Percentiles rank a stretch among this genome's conserved stretches.
Evolutionary conservation across 2,797 vertebrate species (phyloP).

Genomic region (Parauchenoglanis ngamensis): DNA sequence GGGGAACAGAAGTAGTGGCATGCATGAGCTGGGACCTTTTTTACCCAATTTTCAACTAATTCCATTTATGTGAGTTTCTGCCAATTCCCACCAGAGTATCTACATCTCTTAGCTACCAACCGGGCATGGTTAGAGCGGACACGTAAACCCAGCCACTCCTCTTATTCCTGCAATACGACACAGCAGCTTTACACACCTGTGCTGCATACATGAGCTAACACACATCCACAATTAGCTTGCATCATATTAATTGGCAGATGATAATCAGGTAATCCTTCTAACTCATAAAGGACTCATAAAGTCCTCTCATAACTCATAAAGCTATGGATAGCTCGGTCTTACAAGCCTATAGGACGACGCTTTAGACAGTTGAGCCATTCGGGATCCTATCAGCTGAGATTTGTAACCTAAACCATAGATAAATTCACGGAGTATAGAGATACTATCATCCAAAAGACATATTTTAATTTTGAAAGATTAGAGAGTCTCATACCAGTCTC

Average conservation of each 20-base stretch:
- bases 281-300: neutral
- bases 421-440: neutral
- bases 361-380: neutral
- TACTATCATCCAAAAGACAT: neutral
- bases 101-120: neutral
- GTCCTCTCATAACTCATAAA: no score
- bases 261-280: neutral
- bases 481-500: neutral
- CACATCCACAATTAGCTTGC: neutral
- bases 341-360: neutral
- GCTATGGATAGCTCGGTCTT: neutral
- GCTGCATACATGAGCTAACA: neutral
- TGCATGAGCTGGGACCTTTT: neutral
- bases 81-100: neutral
- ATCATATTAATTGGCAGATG: neutral
- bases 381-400: neutral
- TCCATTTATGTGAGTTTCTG: neutral
- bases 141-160: neutral
- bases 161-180: no score
- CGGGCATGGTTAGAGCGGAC: neutral
- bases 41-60: slow-evolving; percentile 1
- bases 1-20: neutral
- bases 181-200: neutral
- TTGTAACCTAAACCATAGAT: neutral
- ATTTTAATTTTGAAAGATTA: neutral